Evolutionary conservation across 1,140 invertebrate genomes (phyloP).

Genomic region (Drosophila pruinosa): DNA sequence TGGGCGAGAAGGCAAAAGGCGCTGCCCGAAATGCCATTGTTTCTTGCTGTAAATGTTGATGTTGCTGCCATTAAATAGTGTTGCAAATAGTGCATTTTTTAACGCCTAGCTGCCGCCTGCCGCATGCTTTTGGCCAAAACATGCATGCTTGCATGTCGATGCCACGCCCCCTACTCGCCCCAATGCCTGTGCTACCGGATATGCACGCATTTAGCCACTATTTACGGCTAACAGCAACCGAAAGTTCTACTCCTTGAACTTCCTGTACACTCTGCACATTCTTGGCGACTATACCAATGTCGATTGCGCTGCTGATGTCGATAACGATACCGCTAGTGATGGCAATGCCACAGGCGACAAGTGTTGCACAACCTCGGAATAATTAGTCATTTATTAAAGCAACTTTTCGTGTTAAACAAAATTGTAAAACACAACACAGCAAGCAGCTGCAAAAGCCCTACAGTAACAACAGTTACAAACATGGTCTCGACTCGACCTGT

Average conservation of each 20-base stretch:
- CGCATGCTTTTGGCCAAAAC: constrained; percentile 1
- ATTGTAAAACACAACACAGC: neutral
- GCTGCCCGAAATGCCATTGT: constrained; percentile 32
- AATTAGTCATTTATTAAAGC: neutral
- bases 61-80: constrained; percentile 61
- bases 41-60: constrained; percentile 15
- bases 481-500: neutral
- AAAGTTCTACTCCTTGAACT: too few species aligned
- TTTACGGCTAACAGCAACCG: constrained; percentile 31
- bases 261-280: neutral
- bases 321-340: neutral
- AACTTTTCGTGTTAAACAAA: neutral
- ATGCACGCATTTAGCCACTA: constrained; percentile 63
- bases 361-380: neutral
- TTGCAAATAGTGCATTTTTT: constrained; percentile 70
- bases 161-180: neutral
- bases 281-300: neutral
- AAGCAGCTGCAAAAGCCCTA: neutral
- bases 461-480: neutral
- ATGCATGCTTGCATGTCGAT: constrained; percentile 1
- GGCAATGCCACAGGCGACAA: neutral
- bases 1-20: constrained; percentile 19
- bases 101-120: constrained; percentile 35
- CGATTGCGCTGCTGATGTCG: neutral
- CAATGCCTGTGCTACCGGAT: constrained; percentile 31